Base-by-base conservation (phyloP, 1,140 invertebrate genomes). In the Popillia japonica region DNA sequence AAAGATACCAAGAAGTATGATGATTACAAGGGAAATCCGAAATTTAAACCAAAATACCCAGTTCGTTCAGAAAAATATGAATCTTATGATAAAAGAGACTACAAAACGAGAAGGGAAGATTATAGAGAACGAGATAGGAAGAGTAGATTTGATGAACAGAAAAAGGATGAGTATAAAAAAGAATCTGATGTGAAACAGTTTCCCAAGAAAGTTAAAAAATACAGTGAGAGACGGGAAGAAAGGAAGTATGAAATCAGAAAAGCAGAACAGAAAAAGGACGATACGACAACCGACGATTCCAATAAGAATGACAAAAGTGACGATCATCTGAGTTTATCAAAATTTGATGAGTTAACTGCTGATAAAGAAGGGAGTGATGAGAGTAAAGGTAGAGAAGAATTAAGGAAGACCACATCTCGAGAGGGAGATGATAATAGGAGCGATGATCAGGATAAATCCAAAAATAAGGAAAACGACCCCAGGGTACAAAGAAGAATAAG, bases 401-500 rank as follows among this genome's bases (percentile, higher is more conserved):
- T 77, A 68, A 78, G 10, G 78, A 80, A 79, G 10, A 14, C 6
- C 9, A 77, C 72, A 17, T 22, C 27, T 40, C 40, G 14, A 59
- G 40, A 77, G 42, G 61, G 77, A 76, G 17, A 79, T 75, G 68
- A 76, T 75, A 17, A 82, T 64, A 75, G 11, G 61, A 68, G 59
- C n/a, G 34, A 77, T 77, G 78, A 76, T 48, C 75, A 22, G 9
- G 75, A 76, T 27, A 76, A 76, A 55, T 44, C 22, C 27, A 81
- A 83, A 79, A 76, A 79, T 74, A 74, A 82, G 34, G 80, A 81
- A 76, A 40, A 68, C 75, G 84, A 85, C 76, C 80, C 80, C 72
- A 64, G 78, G 17, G 75, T 85, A 7, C 86, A 87, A 72, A 82
- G 86, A 55, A 85, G 88, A 40, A 89, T 89, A 72, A 83, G 88